A percentile compares a stretch with the other conserved stretches of the same genome.
These are phyloP conservation scores for Eristalis tenax DNA, from an alignment of 2,888 invertebrate genomes.

Conservation along the genomic window DNA sequence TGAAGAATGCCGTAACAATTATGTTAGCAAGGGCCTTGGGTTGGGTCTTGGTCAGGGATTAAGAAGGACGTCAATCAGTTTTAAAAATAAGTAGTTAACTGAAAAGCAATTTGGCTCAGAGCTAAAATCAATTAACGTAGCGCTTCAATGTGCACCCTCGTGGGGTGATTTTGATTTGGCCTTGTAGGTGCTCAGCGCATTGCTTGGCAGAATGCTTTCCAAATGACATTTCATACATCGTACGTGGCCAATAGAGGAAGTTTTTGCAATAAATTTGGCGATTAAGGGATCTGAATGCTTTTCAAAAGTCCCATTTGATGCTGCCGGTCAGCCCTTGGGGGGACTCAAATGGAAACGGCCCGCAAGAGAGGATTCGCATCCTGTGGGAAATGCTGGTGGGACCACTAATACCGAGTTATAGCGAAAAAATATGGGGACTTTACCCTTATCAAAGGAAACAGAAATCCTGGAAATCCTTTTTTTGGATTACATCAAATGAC, in stretches of 20 bases:
- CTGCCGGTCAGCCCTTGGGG: neutral
- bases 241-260: slow-evolving; percentile 2
- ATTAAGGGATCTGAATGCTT: slow-evolving; percentile 7
- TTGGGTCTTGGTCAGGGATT: slow-evolving; percentile 11
- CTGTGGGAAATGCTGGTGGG: neutral
- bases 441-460: neutral
- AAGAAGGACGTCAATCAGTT: slow-evolving; percentile 6
- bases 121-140: slow-evolving; percentile 9
- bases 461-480: neutral
- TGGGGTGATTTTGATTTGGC: slow-evolving; percentile 3
- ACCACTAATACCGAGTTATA: neutral
- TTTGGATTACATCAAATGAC: neutral
- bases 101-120: neutral
- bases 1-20: slow-evolving; percentile 21
- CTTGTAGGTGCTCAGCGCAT: neutral
- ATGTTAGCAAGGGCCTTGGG: slow-evolving; percentile 31
- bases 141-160: too few relatives aligned
- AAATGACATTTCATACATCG: neutral
- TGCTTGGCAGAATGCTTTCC: neutral
- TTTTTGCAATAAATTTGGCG: slow-evolving; percentile 24
- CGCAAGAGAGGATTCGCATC: neutral
- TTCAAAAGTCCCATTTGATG: slow-evolving; percentile 8
- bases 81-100: slow-evolving; percentile 9
- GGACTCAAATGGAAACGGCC: neutral
- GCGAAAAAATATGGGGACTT: neutral